Percentiles rank a stretch among this genome's conserved stretches.
Conservation (phyloP, 2,797 vertebrate genomes). For the Propithecus perrieri region DNA sequence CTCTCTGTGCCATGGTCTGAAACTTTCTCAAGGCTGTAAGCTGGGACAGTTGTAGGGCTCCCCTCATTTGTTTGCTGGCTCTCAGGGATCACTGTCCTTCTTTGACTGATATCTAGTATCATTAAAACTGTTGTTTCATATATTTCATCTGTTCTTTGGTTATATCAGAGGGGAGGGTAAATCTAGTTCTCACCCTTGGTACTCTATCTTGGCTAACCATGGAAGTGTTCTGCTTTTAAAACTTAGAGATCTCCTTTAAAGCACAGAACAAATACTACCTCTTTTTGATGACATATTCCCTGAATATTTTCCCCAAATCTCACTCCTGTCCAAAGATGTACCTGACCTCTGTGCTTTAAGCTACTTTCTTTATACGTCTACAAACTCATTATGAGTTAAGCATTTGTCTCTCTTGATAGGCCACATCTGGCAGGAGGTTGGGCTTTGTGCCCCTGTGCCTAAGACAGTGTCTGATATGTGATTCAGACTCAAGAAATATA, state of each 20-base stretch:
- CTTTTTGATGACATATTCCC: conserved; percentile 1
- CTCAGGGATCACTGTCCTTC: not conserved
- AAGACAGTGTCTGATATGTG: not conserved
- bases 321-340: not conserved
- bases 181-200: not conserved
- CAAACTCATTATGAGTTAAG: not conserved
- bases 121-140: not conserved
- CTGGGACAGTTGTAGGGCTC: not conserved
- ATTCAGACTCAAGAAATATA: fast-evolving
- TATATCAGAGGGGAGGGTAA: not conserved
- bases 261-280: not conserved
- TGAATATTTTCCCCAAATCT: not conserved
- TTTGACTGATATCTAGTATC: not conserved
- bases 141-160: not conserved
- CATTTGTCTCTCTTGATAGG: not conserved
- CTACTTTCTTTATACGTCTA: not conserved
- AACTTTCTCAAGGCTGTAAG: not conserved
- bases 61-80: not conserved
- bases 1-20: not conserved
- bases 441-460: not conserved
- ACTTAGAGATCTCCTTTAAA: not conserved
- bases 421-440: not conserved
- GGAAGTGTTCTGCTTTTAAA: not conserved
- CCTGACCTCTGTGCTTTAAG: not conserved
- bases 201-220: not conserved